Evolutionary conservation across 2,113 vertebrate genomes (phyloP).

Genomic region (Geococcyx californianus): DNA sequence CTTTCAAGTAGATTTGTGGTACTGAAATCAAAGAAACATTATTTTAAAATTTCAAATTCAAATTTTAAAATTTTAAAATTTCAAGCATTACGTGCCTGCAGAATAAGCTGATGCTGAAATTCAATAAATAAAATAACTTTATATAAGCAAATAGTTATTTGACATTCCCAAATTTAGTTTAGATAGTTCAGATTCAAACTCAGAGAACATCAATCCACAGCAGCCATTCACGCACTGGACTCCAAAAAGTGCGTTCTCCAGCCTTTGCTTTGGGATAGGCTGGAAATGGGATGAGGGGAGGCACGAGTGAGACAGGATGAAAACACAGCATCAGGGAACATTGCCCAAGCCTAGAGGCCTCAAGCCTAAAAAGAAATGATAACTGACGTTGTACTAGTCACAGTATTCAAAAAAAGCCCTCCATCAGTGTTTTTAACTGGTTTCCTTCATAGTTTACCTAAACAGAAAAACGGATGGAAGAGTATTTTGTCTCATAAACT

Average conservation of each 20-base stretch:
- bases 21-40: not conserved
- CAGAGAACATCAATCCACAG: not conserved
- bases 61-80: too few species aligned
- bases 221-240: not conserved
- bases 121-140: not conserved
- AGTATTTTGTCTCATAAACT: not conserved
- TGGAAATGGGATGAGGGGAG: not conserved
- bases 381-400: not conserved
- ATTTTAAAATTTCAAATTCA: not conserved
- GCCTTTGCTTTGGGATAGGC: not conserved
- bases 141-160: not conserved
- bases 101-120: not conserved
- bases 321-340: not conserved
- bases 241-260: not conserved
- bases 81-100: not conserved
- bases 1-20: not conserved
- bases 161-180: not conserved
- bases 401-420: not conserved
- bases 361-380: not conserved
- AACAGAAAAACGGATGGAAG: not conserved
- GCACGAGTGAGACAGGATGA: not conserved
- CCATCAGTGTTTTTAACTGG: too few species aligned
- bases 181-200: not conserved
- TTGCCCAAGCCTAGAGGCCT: not conserved
- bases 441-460: not conserved